A percentile compares a stretch with the other conserved stretches of the same genome.
Conservation (phyloP, 2,888 invertebrate species). For the Xylota segnis region DNA sequence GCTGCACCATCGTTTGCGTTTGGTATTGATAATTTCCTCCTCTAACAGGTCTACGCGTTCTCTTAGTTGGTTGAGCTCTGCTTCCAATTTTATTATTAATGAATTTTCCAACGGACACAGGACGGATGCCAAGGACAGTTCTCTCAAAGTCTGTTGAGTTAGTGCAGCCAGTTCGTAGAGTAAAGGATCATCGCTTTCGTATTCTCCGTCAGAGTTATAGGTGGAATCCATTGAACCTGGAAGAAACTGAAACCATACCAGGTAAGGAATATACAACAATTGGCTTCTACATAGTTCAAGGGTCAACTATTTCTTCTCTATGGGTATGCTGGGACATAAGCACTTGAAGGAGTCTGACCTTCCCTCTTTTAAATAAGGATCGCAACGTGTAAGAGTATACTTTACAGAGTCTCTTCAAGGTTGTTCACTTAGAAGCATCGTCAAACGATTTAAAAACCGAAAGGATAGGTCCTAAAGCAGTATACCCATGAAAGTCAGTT, state of each 20-base stretch:
- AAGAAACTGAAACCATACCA: conserved; percentile 4
- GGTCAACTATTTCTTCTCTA: no score
- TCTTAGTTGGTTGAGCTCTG: conserved; percentile 26
- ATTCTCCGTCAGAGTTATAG: conserved; percentile 29
- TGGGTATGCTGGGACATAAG: no score
- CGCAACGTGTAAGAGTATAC: no score
- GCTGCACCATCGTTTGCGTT: conserved; percentile 78
- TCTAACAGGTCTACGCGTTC: conserved; percentile 45
- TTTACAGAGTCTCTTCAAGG: no score
- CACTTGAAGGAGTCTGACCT: no score
- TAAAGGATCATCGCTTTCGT: not conserved
- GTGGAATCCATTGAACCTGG: conserved; percentile 32
- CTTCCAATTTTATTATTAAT: conserved; percentile 19
- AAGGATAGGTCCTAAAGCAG: no score
- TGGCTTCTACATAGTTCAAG: no score
- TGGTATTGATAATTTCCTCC: conserved; percentile 69
- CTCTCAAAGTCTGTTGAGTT: conserved; percentile 23
- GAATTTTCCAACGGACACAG: conserved; percentile 43
- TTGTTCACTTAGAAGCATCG: no score
- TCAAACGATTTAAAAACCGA: no score
- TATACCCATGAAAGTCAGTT: no score
- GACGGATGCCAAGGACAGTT: conserved; percentile 25
- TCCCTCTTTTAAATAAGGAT: no score
- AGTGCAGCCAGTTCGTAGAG: conserved; percentile 34
- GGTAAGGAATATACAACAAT: no score